These are phyloP conservation scores for Macrotus californicus DNA, from an alignment of 2,113 vertebrate species.

Conservation along the genomic window DNA sequence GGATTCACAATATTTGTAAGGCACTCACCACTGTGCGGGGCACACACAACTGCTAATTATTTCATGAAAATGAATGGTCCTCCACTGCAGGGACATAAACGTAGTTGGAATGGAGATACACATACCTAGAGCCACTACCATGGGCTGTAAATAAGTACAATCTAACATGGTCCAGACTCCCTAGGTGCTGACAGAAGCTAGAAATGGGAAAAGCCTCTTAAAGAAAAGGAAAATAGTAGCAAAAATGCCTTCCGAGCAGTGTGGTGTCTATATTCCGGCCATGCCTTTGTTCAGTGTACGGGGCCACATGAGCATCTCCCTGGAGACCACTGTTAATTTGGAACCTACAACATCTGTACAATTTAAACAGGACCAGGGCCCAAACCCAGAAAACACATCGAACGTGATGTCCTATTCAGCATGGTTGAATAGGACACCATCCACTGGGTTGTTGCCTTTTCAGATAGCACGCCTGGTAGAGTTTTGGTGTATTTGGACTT, in stretches of 20 bases:
- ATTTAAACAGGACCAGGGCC: constrained; percentile 12
- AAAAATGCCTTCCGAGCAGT: neutral
- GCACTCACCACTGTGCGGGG: neutral
- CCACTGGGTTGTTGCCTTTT: neutral
- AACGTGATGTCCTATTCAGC: neutral
- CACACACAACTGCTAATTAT: neutral
- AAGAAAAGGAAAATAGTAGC: neutral
- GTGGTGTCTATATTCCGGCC: neutral
- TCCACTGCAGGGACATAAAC: neutral
- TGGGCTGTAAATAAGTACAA: neutral
- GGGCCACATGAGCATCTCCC: neutral
- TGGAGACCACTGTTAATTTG: constrained; percentile 31
- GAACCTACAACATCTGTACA: constrained; percentile 15
- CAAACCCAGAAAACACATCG: neutral
- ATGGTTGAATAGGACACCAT: neutral
- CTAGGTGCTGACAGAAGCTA: neutral
- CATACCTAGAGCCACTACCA: neutral
- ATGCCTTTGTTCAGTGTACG: neutral
- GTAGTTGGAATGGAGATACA: neutral
- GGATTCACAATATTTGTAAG: neutral
- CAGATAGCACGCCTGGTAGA: neutral
- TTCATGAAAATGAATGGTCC: neutral
- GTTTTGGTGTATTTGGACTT: constrained; percentile 38
- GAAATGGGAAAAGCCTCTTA: neutral
- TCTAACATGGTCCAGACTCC: neutral